Evolutionary conservation across 2,113 vertebrate genomes (phyloP).

Genomic region (Mormoops blainvillei): DNA sequence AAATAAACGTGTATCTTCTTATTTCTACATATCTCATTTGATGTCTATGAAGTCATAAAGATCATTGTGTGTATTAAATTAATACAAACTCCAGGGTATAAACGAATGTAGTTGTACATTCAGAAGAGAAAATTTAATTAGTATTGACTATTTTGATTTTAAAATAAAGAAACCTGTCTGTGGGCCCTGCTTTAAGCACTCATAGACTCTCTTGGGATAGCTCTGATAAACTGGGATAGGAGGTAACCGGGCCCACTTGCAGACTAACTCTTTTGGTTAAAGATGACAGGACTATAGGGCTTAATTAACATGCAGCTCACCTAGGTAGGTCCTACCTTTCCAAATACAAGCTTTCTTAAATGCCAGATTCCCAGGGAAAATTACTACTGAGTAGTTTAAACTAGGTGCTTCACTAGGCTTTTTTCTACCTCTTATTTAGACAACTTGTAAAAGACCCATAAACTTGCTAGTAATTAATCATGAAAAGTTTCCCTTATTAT

Average conservation of each 20-base stretch:
- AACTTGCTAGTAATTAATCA: neutral
- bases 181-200: neutral
- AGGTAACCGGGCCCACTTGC: neutral
- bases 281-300: neutral
- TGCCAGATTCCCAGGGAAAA: neutral
- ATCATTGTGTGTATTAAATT: neutral
- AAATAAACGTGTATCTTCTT: neutral
- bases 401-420: neutral
- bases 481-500: conserved; percentile 16
- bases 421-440: neutral
- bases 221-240: neutral
- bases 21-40: neutral
- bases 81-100: neutral
- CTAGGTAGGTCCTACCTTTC: neutral
- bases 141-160: neutral
- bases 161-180: neutral
- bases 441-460: neutral
- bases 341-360: neutral
- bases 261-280: too few relatives aligned
- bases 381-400: neutral
- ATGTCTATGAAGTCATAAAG: conserved; percentile 1
- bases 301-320: neutral
- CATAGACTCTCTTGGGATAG: neutral
- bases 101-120: neutral
- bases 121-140: neutral